A percentile compares a stretch with the other conserved stretches of the same genome.
Conservation (phyloP, 2,888 invertebrate species). For the Myopa tessellatipennis region DNA sequence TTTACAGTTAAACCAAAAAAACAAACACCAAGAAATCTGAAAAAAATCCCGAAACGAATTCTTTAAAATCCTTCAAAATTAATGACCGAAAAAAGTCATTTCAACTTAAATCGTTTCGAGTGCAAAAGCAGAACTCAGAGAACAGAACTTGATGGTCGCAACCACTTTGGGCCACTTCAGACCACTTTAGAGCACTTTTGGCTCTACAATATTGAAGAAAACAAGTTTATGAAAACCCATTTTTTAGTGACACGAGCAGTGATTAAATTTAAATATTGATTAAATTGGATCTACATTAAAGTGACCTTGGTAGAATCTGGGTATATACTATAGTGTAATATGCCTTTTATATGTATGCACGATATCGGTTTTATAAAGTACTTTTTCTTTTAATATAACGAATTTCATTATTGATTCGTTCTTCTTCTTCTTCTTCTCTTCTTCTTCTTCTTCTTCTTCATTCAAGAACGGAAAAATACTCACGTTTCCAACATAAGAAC, state of each 20-base stretch:
- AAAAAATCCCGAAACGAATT: constrained; percentile 2
- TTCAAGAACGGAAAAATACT: background rate
- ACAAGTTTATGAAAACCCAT: no score
- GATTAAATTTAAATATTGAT: background rate
- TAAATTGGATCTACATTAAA: background rate
- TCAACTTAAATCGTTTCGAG: background rate
- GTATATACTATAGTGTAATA: no score
- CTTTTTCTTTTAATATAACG: background rate
- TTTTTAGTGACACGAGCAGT: no score
- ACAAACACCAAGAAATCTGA: background rate
- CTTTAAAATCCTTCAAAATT: constrained; percentile 1
- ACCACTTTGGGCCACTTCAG: no score
- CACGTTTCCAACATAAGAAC: no score
- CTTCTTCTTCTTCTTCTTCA: background rate
- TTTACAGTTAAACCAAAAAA: background rate
- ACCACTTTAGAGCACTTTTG: background rate
- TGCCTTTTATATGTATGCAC: no score
- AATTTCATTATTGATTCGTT: background rate
- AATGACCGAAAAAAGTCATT: constrained; percentile 4
- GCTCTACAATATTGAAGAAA: background rate
- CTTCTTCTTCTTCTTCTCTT: background rate
- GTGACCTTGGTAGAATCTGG: background rate
- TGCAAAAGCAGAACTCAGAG: no score
- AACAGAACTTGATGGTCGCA: no score
- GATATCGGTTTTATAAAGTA: no score